These are phyloP conservation scores for Muscina levida DNA, from an alignment of 2,888 invertebrate species.

Conservation along the genomic window DNA sequence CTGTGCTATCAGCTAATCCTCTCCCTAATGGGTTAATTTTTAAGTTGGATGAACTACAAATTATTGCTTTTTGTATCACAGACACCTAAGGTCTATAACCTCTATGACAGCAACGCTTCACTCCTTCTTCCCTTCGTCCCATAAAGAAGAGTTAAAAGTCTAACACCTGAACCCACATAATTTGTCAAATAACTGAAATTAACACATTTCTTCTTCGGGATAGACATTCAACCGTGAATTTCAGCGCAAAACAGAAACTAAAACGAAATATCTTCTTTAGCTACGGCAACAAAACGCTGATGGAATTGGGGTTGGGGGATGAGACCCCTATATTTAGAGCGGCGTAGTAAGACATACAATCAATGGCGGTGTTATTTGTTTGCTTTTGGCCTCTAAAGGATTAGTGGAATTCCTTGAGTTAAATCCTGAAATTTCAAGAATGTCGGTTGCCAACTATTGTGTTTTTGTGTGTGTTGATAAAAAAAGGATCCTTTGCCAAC, in stretches of 20 bases:
- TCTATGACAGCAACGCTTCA: too few relatives aligned
- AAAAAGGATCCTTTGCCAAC: conserved; percentile 40
- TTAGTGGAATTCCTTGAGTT: conserved; percentile 8
- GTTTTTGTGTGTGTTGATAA: neutral
- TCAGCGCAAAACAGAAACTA: too few relatives aligned
- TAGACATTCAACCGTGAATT: conserved; percentile 18
- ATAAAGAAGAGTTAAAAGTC: conserved; percentile 21
- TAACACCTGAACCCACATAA: conserved; percentile 78
- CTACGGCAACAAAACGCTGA: conserved; percentile 1
- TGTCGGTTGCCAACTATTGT: neutral
- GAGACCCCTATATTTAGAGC: conserved; percentile 52
- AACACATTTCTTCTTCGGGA: conserved; percentile 62
- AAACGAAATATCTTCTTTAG: conserved; percentile 5
- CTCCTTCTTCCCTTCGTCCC: conserved; percentile 27
- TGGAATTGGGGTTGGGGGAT: conserved; percentile 22
- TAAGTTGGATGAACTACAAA: neutral
- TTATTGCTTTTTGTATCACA: neutral
- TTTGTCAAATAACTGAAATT: conserved; percentile 71
- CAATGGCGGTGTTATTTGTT: conserved; percentile 15
- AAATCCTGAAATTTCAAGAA: conserved; percentile 23
- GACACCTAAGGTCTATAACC: conserved; percentile 54
- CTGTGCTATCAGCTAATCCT: too few relatives aligned
- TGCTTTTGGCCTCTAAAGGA: neutral
- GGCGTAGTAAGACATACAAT: conserved; percentile 1
- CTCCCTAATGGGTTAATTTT: neutral